Percentiles rank a stretch among this genome's conserved stretches.
Evolutionary conservation across 2,797 vertebrate genomes (phyloP).

Genomic region (Enteromius radiatus): DNA sequence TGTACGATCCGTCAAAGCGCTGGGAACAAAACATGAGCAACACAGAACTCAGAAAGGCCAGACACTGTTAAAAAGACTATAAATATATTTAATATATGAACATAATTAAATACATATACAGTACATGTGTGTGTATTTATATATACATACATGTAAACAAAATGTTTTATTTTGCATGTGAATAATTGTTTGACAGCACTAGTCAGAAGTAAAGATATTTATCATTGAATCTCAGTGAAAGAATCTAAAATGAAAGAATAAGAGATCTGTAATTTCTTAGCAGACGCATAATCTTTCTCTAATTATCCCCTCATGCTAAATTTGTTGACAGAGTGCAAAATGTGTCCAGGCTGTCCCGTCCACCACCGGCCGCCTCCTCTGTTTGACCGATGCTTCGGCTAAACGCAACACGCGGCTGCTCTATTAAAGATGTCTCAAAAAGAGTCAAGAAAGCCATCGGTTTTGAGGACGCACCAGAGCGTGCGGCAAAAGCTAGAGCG

Average conservation of each 20-base stretch:
- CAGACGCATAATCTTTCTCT: background rate
- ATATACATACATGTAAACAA: no score
- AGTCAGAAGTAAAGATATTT: no score
- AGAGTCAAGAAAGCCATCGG: constrained; percentile 40
- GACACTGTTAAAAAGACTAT: no score
- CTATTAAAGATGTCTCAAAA: constrained; percentile 43
- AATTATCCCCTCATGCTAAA: background rate
- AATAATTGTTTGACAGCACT: no score
- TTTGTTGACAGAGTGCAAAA: constrained; percentile 10
- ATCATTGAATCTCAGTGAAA: no score
- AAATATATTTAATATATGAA: no score
- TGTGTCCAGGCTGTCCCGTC: background rate
- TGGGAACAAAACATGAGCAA: background rate
- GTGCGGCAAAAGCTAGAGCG: background rate
- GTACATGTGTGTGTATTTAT: no score
- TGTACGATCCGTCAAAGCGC: background rate
- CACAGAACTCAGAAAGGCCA: background rate
- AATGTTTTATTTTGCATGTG: no score
- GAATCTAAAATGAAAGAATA: no score
- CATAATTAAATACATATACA: no score
- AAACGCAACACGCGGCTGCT: constrained; percentile 27
- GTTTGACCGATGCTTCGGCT: constrained; percentile 35
- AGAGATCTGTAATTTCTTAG: background rate
- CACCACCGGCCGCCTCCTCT: background rate
- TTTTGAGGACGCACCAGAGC: constrained; percentile 27